Percentiles rank a stretch among this genome's conserved stretches.
Evolutionary conservation across 2,888 invertebrate species (phyloP).

Genomic region (Conops quadrifasciatus): DNA sequence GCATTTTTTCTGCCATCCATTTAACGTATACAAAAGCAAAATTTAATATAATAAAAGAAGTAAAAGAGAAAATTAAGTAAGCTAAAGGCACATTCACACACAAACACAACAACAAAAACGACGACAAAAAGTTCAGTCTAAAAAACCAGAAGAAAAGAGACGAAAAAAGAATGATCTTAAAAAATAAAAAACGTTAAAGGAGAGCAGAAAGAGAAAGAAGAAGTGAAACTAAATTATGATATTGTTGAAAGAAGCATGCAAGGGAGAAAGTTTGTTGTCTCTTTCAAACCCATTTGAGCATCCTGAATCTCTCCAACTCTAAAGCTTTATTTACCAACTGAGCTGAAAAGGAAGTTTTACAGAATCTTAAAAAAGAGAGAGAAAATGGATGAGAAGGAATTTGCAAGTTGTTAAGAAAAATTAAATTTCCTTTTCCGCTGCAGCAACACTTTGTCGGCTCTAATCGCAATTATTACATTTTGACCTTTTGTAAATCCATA

Average conservation of each 20-base stretch:
- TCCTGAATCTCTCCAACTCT: constrained; percentile 7
- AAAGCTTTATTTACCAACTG: neutral
- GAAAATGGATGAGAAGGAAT: too few species aligned
- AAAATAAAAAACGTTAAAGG: neutral
- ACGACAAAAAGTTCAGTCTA: too few species aligned
- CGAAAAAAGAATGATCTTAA: neutral
- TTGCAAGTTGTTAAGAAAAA: too few species aligned
- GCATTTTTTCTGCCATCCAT: neutral
- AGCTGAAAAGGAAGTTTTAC: constrained; percentile 2
- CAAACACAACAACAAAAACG: constrained; percentile 15
- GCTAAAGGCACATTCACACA: too few species aligned
- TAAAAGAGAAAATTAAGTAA: too few species aligned
- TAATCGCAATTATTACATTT: too few species aligned
- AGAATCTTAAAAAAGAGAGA: too few species aligned
- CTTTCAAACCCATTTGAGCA: neutral
- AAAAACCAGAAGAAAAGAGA: neutral
- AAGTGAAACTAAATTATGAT: neutral
- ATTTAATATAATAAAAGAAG: constrained; percentile 6
- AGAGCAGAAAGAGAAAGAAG: neutral
- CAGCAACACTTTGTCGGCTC: too few species aligned
- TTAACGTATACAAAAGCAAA: constrained; percentile 9
- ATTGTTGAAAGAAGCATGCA: neutral
- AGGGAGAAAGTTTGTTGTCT: constrained; percentile 19
- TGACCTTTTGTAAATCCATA: too few species aligned
- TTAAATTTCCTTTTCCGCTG: too few species aligned